Percentiles rank a stretch among this genome's conserved stretches.
phyloP scores from a whole-genome alignment of 2,888 invertebrate species.

The Merodon equestris region DNA sequence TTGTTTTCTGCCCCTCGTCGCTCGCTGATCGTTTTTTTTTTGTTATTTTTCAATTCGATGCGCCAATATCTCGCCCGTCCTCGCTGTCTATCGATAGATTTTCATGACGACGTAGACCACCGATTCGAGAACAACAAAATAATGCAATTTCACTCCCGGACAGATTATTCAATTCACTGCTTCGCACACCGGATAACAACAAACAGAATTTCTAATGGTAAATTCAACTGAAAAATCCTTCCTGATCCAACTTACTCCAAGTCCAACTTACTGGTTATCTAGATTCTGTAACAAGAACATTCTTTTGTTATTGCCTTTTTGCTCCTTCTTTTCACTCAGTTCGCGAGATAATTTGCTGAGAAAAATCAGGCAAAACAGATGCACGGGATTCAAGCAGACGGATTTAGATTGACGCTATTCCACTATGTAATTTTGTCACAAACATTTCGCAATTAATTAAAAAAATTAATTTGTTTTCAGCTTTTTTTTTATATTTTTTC shows the following conservation, averaged over 20 bases:
- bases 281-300: constrained; percentile 19
- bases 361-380: not conserved
- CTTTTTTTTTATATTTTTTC: not conserved
- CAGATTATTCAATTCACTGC: constrained; percentile 12
- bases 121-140: not conserved
- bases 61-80: not conserved
- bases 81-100: constrained; percentile 38
- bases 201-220: constrained; percentile 7
- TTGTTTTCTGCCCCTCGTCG: no score
- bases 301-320: not conserved
- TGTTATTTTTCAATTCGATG: constrained; percentile 6
- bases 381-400: not conserved
- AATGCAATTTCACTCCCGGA: not conserved
- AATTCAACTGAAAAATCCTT: not conserved
- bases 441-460: not conserved
- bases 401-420: not conserved
- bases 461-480: not conserved
- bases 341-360: not conserved
- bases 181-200: not conserved
- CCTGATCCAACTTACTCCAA: constrained; percentile 1
- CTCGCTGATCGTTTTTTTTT: constrained; percentile 2
- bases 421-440: constrained; percentile 22
- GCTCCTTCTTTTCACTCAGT: constrained; percentile 9
- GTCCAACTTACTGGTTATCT: not conserved
- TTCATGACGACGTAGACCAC: constrained; percentile 33